A percentile compares a stretch with the other conserved stretches of the same genome.
Conservation (phyloP, 2,888 invertebrate species). For the Sinodicranocentrus sp. region DNA sequence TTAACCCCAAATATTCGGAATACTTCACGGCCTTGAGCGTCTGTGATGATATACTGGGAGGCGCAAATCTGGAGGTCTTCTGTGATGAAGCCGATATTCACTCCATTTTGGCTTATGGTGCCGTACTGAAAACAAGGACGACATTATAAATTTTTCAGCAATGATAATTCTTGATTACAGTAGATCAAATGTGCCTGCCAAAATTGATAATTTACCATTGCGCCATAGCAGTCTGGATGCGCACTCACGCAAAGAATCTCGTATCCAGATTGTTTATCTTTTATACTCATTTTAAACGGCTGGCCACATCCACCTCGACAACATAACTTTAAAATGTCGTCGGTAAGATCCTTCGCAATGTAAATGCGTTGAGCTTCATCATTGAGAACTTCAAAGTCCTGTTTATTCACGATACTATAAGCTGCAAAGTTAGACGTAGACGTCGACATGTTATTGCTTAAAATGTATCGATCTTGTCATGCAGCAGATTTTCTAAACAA, state of each 20-base stretch:
- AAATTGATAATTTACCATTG: slow-evolving; percentile 54
- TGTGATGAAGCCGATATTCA: slow-evolving; percentile 68
- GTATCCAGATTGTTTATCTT: slow-evolving; percentile 61
- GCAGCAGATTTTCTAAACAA: no score
- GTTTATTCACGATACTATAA: slow-evolving; percentile 44
- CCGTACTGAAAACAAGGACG: slow-evolving; percentile 61
- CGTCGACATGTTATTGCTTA: no score
- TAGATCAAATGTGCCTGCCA: background rate
- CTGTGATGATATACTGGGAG: slow-evolving; percentile 68
- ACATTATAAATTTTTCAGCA: no score
- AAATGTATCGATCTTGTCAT: no score
- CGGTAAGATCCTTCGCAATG: slow-evolving; percentile 67
- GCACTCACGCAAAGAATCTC: slow-evolving; percentile 69
- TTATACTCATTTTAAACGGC: slow-evolving; percentile 70
- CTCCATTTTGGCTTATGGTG: slow-evolving; percentile 67
- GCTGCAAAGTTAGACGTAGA: slow-evolving; percentile 38
- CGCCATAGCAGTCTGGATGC: slow-evolving; percentile 69
- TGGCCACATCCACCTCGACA: slow-evolving; percentile 72
- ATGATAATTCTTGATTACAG: background rate
- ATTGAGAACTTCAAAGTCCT: slow-evolving; percentile 70
- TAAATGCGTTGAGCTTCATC: slow-evolving; percentile 63
- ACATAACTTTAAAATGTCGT: slow-evolving; percentile 70
- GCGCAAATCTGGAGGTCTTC: slow-evolving; percentile 70
- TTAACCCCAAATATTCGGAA: slow-evolving; percentile 67
- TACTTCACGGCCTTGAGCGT: slow-evolving; percentile 69